A percentile compares a stretch with the other conserved stretches of the same genome.
phyloP scores from a whole-genome alignment of 2,888 invertebrate genomes.

The Heliconius ethilla region DNA sequence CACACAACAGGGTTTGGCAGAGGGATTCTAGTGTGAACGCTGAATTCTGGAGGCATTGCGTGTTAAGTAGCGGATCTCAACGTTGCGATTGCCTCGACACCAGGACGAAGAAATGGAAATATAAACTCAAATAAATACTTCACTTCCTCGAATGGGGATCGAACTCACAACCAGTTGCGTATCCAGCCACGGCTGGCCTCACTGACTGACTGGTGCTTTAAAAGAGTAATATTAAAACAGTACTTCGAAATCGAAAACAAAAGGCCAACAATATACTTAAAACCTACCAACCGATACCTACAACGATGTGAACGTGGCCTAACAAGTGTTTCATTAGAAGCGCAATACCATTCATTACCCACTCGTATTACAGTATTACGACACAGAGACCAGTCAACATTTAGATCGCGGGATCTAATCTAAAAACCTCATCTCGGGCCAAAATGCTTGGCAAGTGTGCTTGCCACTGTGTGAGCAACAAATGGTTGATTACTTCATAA shows the following conservation, averaged over 20 bases:
- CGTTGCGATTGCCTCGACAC: no score
- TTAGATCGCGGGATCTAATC: conserved; percentile 47
- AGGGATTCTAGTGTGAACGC: no score
- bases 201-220: no score
- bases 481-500: conserved; percentile 7
- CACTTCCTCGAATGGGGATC: no score
- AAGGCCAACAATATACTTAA: neutral
- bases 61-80: no score
- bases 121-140: no score
- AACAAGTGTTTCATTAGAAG: conserved; percentile 33
- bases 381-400: conserved; percentile 47
- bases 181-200: no score
- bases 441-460: conserved; percentile 44
- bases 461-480: conserved; percentile 40
- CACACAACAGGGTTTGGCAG: no score
- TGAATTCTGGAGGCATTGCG: no score
- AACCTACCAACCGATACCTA: neutral
- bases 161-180: no score
- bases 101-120: no score
- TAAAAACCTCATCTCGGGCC: conserved; percentile 45
- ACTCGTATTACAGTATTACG: conserved; percentile 45
- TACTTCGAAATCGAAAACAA: neutral
- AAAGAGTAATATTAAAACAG: neutral
- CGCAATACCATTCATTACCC: conserved; percentile 41
- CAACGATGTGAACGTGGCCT: conserved; percentile 18